Conservation (phyloP, 2,113 vertebrate species). For the Falco punctatus region DNA sequence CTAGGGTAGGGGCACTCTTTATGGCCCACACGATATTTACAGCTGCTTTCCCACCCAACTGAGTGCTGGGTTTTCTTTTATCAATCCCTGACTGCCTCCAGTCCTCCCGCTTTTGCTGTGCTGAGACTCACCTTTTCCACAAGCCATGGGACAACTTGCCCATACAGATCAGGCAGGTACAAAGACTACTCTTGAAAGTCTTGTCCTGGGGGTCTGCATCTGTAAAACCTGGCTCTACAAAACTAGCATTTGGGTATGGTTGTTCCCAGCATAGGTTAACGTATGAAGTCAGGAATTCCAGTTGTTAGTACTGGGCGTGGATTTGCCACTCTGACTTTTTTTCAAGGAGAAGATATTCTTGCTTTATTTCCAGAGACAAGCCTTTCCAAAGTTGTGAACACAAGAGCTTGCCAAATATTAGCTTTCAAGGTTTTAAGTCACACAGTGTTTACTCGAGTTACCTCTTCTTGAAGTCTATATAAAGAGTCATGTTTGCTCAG, state of each 20-base stretch:
- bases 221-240: conserved; percentile 30
- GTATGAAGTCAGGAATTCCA: conserved; percentile 26
- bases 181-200: not conserved
- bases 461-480: conserved; percentile 65
- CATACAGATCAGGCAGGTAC: not conserved
- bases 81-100: not conserved
- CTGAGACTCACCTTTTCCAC: not conserved
- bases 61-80: not conserved
- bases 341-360: conserved; percentile 59
- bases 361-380: conserved; percentile 69
- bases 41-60: not conserved
- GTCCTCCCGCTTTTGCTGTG: not conserved
- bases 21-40: not conserved
- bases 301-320: not conserved
- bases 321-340: conserved; percentile 5
- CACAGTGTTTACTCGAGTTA: conserved; percentile 63
- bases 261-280: not conserved
- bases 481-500: conserved; percentile 72
- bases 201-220: conserved; percentile 50
- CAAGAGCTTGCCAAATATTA: conserved; percentile 77
- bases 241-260: not conserved
- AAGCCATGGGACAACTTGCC: not conserved
- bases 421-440: conserved; percentile 71
- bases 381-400: conserved; percentile 71
- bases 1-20: not conserved